These are phyloP conservation scores for Rhabdophis nuchalis DNA, from an alignment of 2,797 vertebrate species.

Conservation along the genomic window DNA sequence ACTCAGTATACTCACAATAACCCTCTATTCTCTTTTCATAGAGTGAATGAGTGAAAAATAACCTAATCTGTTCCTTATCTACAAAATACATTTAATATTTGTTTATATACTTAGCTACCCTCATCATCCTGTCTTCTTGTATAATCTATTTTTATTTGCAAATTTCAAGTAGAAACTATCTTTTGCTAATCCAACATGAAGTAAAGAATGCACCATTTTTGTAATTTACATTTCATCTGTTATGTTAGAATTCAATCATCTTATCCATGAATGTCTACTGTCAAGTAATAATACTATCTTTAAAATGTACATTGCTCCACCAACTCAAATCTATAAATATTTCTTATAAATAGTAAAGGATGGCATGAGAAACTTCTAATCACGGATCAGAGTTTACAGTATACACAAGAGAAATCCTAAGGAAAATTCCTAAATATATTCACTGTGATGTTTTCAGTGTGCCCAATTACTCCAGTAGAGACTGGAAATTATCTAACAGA, in stretches of 20 bases:
- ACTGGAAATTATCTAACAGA: neutral
- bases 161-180: neutral
- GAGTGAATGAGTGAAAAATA: neutral
- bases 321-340: neutral
- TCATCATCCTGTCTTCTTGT: neutral
- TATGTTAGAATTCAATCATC: neutral
- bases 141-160: neutral
- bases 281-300: neutral
- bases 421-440: conserved; percentile 20
- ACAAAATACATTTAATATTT: neutral
- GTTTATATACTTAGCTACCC: neutral
- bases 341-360: neutral
- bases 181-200: neutral
- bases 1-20: neutral
- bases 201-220: neutral
- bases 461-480: neutral
- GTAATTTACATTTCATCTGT: neutral
- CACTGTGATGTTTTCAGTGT: neutral
- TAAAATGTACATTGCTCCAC: neutral
- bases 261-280: neutral
- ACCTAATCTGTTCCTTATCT: neutral
- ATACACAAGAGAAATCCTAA: conserved; percentile 40
- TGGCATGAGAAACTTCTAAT: conserved; percentile 22
- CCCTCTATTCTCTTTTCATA: neutral
- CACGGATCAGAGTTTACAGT: conserved; percentile 24